Evolutionary conservation across 1,140 invertebrate genomes (phyloP), one percentile per base, ranked within the genome.

Genomic region (Drosophila lacteicornis): DNA sequence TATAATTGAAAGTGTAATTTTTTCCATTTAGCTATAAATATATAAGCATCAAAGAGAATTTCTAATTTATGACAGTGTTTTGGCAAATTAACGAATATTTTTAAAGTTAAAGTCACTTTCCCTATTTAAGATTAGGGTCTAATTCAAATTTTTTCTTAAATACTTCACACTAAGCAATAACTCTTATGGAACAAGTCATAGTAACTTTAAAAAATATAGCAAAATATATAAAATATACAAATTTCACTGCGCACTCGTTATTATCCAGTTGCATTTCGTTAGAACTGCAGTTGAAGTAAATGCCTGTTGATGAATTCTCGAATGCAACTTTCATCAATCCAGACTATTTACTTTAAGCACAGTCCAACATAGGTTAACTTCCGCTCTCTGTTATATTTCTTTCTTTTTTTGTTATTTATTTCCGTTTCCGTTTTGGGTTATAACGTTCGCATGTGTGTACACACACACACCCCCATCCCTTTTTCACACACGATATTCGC

Each of bases 341-440:
- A 92, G 91, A 92, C 91, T 92, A 92, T 92, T 92, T 92, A 92
- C 91, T 92, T 92, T 92, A 92, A 92, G 76, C 84, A 91, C 87
- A 92, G 82, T 92, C 79, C 82, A 90, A 91, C 85, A 88, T 79
- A 77, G 42, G 68, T 49, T 43, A 36, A 60, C 38, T 53, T 60
- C 33, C 55, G 30, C 19, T 36, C 33, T 36, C 33, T 12, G 3
- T 33, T 33, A 2, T n/a, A n/a, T n/a, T n/a, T n/a, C 8, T 9
- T 36, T 36, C 2, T 11, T 66, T 46, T 11, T 36, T 36, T 75
- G 53, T 51, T 75, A 4, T 63, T 50, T 49, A 27, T 43, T 40
- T 50, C 59, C 61, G 61, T 57, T 40, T 50, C 50, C 51, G 49
- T 51, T 45, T 25, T 38, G 19, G 46, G 53, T 51, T 73, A 73